Percentiles rank a stretch among this genome's conserved stretches.
These are phyloP conservation scores for Drosophila sp. DNA, from an alignment of 1,140 invertebrate species.

Conservation along the genomic window DNA sequence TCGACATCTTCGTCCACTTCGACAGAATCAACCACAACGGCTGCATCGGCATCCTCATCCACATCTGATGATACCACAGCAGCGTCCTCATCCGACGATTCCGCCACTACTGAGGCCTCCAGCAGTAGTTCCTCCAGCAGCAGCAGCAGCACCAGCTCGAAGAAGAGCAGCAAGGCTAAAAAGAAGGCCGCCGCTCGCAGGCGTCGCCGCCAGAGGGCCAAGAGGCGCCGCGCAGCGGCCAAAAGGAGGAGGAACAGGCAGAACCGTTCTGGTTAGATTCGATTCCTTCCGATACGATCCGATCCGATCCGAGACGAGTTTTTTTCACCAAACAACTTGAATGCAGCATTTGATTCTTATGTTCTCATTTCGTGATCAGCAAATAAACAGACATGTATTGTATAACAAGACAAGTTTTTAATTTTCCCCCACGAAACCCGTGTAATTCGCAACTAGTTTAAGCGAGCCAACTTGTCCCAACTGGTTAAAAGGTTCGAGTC, in stretches of 20 bases:
- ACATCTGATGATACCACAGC: background rate
- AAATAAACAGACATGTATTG: no score
- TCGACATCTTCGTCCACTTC: background rate
- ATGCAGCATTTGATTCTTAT: no score
- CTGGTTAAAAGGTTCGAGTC: no score
- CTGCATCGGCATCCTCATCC: slow-evolving; percentile 14
- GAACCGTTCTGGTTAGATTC: slow-evolving; percentile 12
- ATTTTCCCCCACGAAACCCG: no score
- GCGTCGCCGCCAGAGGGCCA: slow-evolving; percentile 2
- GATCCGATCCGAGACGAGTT: background rate
- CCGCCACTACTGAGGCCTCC: background rate
- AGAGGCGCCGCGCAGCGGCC: background rate
- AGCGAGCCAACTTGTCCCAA: no score
- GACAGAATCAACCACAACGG: background rate
- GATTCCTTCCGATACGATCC: background rate
- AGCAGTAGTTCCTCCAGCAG: slow-evolving; percentile 12
- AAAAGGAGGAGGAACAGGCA: slow-evolving; percentile 9
- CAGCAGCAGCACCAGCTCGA: slow-evolving; percentile 1
- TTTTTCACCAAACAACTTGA: background rate
- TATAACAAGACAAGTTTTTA: no score
- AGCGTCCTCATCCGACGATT: background rate
- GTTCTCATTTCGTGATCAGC: no score
- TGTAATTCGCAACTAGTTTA: no score
- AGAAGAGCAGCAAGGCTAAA: background rate
- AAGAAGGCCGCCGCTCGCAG: slow-evolving; percentile 19